Conservation (phyloP, 2,888 invertebrate species). For the Elegia similella region DNA sequence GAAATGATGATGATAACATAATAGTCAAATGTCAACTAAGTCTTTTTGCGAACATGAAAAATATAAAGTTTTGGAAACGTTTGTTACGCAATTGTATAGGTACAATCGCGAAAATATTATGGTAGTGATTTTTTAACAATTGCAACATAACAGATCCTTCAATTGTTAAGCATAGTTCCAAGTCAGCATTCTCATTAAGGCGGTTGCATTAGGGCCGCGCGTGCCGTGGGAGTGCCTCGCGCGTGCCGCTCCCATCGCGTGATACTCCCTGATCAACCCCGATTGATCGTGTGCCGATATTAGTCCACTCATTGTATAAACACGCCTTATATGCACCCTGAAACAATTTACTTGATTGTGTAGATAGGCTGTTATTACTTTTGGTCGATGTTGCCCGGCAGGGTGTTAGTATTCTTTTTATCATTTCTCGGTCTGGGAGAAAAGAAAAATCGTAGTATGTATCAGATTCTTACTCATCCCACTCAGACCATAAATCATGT, state of each 20-base stretch:
- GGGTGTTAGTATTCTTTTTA: not conserved
- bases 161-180: not conserved
- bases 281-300: constrained; percentile 56
- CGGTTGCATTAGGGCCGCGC: constrained; percentile 49
- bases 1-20: no score
- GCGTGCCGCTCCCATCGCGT: constrained; percentile 80
- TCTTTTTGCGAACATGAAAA: no score
- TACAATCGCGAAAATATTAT: no score
- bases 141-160: not conserved
- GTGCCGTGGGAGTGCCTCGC: constrained; percentile 78
- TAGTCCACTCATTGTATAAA: constrained; percentile 53
- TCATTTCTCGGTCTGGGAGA: not conserved
- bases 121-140: no score
- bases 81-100: no score
- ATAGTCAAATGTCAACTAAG: no score
- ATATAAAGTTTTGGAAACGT: no score
- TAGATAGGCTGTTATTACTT: not conserved
- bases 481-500: no score
- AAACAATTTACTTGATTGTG: constrained; percentile 35
- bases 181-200: constrained; percentile 44
- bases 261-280: constrained; percentile 61
- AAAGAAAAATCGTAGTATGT: not conserved
- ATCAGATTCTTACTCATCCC: no score
- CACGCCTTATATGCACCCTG: constrained; percentile 48
- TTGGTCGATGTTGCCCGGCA: not conserved